These are phyloP conservation scores for Morpho achilles DNA, from an alignment of 2,888 invertebrate genomes.

Conservation along the genomic window DNA sequence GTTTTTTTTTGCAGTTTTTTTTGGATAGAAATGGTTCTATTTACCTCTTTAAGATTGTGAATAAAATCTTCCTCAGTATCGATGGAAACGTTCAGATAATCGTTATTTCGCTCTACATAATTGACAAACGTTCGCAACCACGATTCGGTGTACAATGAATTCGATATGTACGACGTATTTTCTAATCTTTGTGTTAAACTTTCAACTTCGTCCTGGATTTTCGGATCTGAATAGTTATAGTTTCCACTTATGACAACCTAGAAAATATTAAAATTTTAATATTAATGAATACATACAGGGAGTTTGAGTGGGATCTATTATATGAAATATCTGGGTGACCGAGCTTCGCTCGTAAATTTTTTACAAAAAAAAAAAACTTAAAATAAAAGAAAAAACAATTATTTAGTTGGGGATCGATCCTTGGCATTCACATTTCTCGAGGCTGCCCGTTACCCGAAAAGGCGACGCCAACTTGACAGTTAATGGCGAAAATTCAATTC, in stretches of 20 bases:
- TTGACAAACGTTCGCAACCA: slow-evolving; percentile 91
- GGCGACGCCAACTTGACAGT: no score
- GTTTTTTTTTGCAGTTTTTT: no score
- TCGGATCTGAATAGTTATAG: slow-evolving; percentile 89
- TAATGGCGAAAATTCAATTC: no score
- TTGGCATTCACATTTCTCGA: no score
- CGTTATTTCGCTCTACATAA: slow-evolving; percentile 86
- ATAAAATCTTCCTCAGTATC: slow-evolving; percentile 86
- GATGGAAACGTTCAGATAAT: slow-evolving; percentile 87
- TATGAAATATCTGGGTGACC: no score
- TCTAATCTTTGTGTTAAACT: slow-evolving; percentile 87
- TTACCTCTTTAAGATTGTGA: slow-evolving; percentile 85
- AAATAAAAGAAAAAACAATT: no score
- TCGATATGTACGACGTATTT: slow-evolving; percentile 88
- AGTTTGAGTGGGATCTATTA: no score
- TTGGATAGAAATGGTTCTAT: slow-evolving; percentile 11
- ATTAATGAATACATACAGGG: no score
- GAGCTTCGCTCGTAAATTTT: no score
- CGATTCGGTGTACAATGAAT: slow-evolving; percentile 90
- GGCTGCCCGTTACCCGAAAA: no score
- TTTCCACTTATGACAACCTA: slow-evolving; percentile 90
- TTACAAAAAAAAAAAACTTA: no score
- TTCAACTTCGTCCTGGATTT: slow-evolving; percentile 88
- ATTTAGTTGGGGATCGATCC: no score
- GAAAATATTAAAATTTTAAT: slow-evolving; percentile 39